phyloP scores from a whole-genome alignment of 2,797 vertebrate species.

The Paguma larvata region DNA sequence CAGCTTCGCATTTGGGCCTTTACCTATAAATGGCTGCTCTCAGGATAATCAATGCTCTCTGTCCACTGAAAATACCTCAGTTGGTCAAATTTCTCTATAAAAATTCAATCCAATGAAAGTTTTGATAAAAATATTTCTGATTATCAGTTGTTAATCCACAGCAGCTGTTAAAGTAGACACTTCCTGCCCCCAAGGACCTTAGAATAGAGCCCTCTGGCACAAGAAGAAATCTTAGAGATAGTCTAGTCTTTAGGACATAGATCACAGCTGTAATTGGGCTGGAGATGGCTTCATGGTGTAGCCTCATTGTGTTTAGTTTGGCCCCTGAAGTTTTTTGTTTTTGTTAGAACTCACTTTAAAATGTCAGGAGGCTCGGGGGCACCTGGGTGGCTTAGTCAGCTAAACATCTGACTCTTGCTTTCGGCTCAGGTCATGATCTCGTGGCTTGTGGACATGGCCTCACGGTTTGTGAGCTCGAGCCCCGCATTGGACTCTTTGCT shows the following conservation, averaged over 20 bases:
- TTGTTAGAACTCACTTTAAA: background rate
- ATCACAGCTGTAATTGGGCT: background rate
- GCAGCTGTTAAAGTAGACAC: background rate
- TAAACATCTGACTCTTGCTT: background rate
- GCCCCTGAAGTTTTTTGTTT: background rate
- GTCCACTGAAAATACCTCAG: background rate
- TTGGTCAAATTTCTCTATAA: background rate
- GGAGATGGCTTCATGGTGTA: background rate
- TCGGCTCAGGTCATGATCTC: background rate
- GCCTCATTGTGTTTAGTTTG: background rate
- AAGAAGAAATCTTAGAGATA: background rate
- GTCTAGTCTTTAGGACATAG: background rate
- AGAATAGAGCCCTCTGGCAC: background rate
- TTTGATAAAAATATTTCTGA: background rate
- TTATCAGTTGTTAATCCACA: background rate
- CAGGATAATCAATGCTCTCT: background rate
- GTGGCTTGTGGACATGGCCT: background rate
- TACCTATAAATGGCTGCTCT: background rate
- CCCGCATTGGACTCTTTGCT: background rate
- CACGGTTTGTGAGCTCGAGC: background rate
- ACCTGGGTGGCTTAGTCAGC: background rate
- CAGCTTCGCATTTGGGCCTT: background rate
- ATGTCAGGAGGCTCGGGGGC: background rate
- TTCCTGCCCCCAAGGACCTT: background rate
- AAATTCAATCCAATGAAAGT: background rate